Evolutionary conservation across 2,888 invertebrate genomes (phyloP).

Genomic region (Scrobipalpa atriplicella): DNA sequence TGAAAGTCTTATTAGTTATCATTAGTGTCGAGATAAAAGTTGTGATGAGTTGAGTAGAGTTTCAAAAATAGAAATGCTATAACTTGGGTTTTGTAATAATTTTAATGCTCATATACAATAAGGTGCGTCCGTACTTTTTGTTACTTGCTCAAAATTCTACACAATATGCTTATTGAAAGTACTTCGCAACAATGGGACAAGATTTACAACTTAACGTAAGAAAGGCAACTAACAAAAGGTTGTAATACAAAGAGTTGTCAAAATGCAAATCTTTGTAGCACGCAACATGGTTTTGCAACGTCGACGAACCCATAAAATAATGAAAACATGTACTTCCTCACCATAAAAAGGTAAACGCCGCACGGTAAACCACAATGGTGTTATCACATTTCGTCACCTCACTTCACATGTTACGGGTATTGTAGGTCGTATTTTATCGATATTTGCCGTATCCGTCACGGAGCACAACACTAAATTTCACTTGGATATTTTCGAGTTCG

Average conservation of each 20-base stretch:
- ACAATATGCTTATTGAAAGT: constrained; percentile 17
- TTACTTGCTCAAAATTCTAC: not conserved
- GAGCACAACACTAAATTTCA: constrained; percentile 57
- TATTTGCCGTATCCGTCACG: constrained; percentile 52
- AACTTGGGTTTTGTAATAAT: too few species aligned
- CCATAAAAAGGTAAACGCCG: constrained; percentile 66
- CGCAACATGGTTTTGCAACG: constrained; percentile 38
- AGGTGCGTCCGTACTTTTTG: not conserved
- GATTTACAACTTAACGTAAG: constrained; percentile 24
- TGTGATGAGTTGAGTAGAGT: not conserved
- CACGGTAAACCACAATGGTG: constrained; percentile 53
- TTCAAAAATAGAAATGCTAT: not conserved
- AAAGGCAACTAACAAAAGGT: constrained; percentile 16
- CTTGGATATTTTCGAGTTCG: constrained; percentile 51
- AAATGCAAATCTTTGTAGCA: constrained; percentile 25
- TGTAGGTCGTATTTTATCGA: constrained; percentile 40
- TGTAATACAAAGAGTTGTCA: constrained; percentile 20
- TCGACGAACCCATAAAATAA: constrained; percentile 49
- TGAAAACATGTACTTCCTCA: constrained; percentile 55
- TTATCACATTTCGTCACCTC: constrained; percentile 65
- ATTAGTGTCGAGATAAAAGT: not conserved
- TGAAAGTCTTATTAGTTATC: constrained; percentile 7
- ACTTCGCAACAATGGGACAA: constrained; percentile 9
- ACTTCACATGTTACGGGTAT: constrained; percentile 44
- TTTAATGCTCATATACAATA: too few species aligned